Base-by-base conservation (phyloP, 2,797 vertebrate species). In the Phyllotis vaccarum region DNA sequence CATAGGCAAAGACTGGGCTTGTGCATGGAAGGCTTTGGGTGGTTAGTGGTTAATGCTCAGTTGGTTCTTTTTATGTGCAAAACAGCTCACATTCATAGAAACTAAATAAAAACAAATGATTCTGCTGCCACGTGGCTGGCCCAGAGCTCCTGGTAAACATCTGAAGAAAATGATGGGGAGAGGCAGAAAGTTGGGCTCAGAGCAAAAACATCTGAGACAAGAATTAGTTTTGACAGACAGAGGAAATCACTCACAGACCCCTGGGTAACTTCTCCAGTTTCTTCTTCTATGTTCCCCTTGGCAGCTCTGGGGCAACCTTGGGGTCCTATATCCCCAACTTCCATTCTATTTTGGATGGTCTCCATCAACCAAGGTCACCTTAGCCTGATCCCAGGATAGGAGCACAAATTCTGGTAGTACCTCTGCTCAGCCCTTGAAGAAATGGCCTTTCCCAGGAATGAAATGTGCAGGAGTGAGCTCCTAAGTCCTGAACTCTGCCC, bases 31-130 rank as follows among this genome's bases (percentile, higher is more conserved):
- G n/a, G 21, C 37, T 70, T 43, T 0, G 17, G 76, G 86, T 43
- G 74, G 90, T 70, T 89, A 93, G 95, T 0, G 0, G 87, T 86
- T 95, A 68, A 86, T 24, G 52, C 58, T 72, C 43, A 0, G 72
- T 93, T 89, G 86, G 83, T 85, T 95, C 89, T 94, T 96, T 96
- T 96, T 95, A 92, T 90, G 93, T 95, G 89, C 88, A 95, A 90
- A 97, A 83, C 72, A 90, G 56, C 88, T 83, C 88, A 31, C 92
- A 95, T 72, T 94, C 79, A 92, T 21, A 74, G 0, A 52, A 95
- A 96, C 86, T 88, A 97, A 97, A 90, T 85, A 95, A 98, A 97
- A 97, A 93, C 96, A 94, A 97, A 94, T 74, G 95, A 95, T 87
- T 83, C 93, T 80, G 91, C 95, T 68, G 95, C 96, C 97, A 88